These are phyloP conservation scores for Heliconius eleuchia DNA, from an alignment of 1,140 invertebrate genomes.

Conservation along the genomic window DNA sequence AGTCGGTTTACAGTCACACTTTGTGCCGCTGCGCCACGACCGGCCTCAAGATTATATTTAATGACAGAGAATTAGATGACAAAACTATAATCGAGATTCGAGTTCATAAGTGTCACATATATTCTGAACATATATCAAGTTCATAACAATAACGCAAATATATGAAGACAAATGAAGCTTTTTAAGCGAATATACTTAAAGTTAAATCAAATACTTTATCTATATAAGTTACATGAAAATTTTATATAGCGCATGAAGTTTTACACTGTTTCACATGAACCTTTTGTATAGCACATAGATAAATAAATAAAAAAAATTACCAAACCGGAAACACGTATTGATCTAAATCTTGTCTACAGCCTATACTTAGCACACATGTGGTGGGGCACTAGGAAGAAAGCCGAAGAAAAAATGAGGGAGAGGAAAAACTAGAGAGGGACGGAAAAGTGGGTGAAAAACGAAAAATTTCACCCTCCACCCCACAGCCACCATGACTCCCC, in stretches of 20 bases:
- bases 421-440: conserved; percentile 80
- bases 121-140: too few species aligned
- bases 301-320: background rate
- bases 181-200: too few species aligned
- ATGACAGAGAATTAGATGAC: too few species aligned
- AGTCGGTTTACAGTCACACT: too few species aligned
- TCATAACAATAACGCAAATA: too few species aligned
- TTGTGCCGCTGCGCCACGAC: too few species aligned
- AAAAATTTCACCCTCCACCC: conserved; percentile 75
- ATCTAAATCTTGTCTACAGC: conserved; percentile 48
- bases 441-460: conserved; percentile 81
- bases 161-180: too few species aligned
- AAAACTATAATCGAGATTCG: too few species aligned
- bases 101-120: too few species aligned
- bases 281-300: too few species aligned
- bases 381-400: conserved; percentile 80
- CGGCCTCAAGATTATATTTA: too few species aligned
- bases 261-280: too few species aligned
- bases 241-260: background rate
- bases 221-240: background rate
- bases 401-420: conserved; percentile 81
- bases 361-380: conserved; percentile 76
- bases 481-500: conserved; percentile 43
- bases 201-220: background rate
- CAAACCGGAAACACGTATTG: conserved; percentile 55